phyloP scores from a whole-genome alignment of 2,797 vertebrate species.

The Coccyzus lansbergi region DNA sequence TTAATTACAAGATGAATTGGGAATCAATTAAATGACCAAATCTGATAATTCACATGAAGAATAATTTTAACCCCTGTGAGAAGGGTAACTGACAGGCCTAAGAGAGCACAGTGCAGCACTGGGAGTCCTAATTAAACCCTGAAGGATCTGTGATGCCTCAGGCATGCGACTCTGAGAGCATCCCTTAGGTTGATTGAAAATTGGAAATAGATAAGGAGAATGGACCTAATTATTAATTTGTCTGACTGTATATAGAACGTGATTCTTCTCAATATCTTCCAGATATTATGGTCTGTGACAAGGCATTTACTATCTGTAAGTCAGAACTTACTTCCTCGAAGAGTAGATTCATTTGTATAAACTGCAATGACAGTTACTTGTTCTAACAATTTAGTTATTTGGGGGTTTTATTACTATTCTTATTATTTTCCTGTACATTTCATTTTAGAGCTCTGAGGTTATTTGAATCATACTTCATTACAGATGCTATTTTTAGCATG shows the following conservation, averaged over 20 bases:
- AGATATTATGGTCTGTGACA: not conserved
- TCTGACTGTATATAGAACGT: not conserved
- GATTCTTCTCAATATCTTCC: not conserved
- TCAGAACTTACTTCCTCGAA: not conserved
- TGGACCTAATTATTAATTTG: conserved; percentile 44
- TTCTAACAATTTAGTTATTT: not conserved
- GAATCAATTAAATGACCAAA: conserved; percentile 49
- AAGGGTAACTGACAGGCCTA: conserved; percentile 33
- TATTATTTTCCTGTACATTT: not conserved
- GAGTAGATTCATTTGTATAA: not conserved
- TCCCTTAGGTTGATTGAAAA: conserved; percentile 24
- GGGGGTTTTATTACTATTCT: not conserved
- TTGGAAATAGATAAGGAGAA: conserved; percentile 44
- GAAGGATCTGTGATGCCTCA: conserved; percentile 14
- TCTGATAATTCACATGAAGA: conserved; percentile 17
- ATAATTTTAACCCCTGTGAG: conserved; percentile 22
- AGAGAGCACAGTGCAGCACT: not conserved
- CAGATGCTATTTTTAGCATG: not conserved
- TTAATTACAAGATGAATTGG: conserved; percentile 15
- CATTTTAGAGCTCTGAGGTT: not conserved
- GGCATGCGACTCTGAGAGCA: not conserved
- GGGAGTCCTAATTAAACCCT: conserved; percentile 56
- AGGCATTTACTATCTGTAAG: not conserved
- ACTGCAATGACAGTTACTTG: not conserved
- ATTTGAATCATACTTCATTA: not conserved